Evolutionary conservation across 2,797 vertebrate species (phyloP), one percentile per base, ranked within the genome.

Genomic region (Peromyscus nudipes): DNA sequence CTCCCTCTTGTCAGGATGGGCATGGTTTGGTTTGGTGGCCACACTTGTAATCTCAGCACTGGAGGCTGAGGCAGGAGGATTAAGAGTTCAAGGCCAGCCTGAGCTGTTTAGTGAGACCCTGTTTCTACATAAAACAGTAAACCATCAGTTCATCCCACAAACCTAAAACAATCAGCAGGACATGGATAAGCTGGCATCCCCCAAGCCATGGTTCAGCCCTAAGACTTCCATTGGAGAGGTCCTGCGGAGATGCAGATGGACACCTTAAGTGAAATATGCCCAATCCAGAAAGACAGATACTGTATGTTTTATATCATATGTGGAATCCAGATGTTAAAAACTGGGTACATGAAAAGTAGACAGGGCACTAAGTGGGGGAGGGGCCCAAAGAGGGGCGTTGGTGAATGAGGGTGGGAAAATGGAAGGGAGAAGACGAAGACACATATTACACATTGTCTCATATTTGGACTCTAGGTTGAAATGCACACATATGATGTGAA

Each of bases 161-260:
- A 76, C n/a, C 55, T 4, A 60, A 89, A 46, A 34, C 67, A 43
- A 62, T 2, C 86, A 43, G 21, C 4, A 4, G 37, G 60, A 4
- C 13, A 14, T 3, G 75, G 31, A 40, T 37, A 64, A 46, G 31
- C 60, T 64, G 60, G 11, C 19, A 25, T 46, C 16, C 17, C 23
- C 5, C 1, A 2, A 29, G 12, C 14, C 8, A 2, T 0, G 14
- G 9, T 3, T 7, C 25, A 40, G 21, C 21, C n/a, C 60, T 31
- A 4, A 46, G 40, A 64, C 31, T 43, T 65, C n/a, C 43, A 34
- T 40, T 87, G 67, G n/a, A 84, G 11, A 69, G 6, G 34, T 27
- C 34, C 46, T 25, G 31, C 52, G 31, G 46, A 52, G 31, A 69
- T 7, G 2, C 6, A 31, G 82, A n/a, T 13, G 34, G 82, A 34